Percentiles rank a stretch among this genome's conserved stretches.
Evolutionary conservation across 1,140 invertebrate species (phyloP).

Genomic region (Tetramorium simillimum): DNA sequence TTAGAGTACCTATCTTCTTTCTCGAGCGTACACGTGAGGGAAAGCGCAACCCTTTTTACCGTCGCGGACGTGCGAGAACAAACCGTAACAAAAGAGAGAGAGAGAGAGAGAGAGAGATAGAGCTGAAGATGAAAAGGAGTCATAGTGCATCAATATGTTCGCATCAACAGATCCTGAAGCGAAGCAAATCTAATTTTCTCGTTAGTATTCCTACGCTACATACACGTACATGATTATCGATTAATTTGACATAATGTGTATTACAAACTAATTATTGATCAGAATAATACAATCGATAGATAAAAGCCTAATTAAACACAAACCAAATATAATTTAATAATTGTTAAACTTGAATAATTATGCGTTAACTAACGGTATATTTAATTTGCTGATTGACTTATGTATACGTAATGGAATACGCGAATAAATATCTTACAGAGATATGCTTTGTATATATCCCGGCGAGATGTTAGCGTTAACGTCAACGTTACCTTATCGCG

Average conservation of each 20-base stretch:
- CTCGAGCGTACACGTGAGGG: constrained; percentile 31
- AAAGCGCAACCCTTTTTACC: constrained; percentile 33
- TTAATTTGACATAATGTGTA: neutral
- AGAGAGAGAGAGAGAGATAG: neutral
- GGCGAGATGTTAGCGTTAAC: constrained; percentile 35
- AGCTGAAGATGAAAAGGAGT: constrained; percentile 21
- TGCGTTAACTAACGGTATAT: neutral
- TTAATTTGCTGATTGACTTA: constrained; percentile 17
- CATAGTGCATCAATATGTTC: neutral
- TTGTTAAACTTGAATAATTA: constrained; percentile 14
- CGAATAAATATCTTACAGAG: constrained; percentile 2
- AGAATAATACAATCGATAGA: neutral
- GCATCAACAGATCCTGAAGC: neutral
- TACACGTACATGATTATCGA: neutral
- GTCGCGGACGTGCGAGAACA: constrained; percentile 27
- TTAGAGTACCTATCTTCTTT: constrained; percentile 45
- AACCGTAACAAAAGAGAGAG: neutral
- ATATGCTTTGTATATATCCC: neutral
- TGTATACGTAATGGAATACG: neutral
- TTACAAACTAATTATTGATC: constrained; percentile 16
- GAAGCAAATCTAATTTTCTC: constrained; percentile 14
- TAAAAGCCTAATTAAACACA: neutral
- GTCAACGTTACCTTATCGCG: constrained; percentile 36
- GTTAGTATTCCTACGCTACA: neutral
- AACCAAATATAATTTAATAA: constrained; percentile 8